These are phyloP conservation scores for Apis florea DNA, from an alignment of 1,140 invertebrate genomes.

Conservation along the genomic window DNA sequence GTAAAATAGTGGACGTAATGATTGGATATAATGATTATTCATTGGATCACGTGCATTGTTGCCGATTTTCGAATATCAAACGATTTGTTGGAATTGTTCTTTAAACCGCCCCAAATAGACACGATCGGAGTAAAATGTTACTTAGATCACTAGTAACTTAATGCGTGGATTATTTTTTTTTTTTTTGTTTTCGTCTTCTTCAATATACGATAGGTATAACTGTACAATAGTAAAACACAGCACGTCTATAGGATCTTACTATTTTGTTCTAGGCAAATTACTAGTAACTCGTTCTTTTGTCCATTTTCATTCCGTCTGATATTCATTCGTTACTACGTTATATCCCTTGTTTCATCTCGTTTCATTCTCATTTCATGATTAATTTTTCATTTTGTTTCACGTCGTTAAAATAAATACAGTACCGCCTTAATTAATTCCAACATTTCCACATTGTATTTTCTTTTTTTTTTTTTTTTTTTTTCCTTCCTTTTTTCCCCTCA, in stretches of 20 bases:
- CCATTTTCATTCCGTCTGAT: neutral
- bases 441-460: too few species aligned
- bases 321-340: neutral
- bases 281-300: neutral
- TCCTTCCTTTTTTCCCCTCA: neutral
- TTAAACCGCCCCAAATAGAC: neutral
- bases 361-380: neutral
- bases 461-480: neutral
- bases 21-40: constrained; percentile 3
- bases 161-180: constrained; percentile 3
- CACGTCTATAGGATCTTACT: constrained; percentile 32
- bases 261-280: constrained; percentile 34
- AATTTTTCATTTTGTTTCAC: neutral
- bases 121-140: neutral
- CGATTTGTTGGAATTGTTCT: too few species aligned
- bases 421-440: neutral
- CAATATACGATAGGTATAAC: constrained; percentile 22
- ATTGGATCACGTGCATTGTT: neutral
- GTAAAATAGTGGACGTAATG: neutral
- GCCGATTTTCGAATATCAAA: neutral
- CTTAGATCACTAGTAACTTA: neutral
- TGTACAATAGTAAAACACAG: constrained; percentile 44
- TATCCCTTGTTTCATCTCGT: neutral
- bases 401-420: constrained; percentile 3
- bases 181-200: neutral